Evolutionary conservation across 2,888 invertebrate genomes (phyloP).

Genomic region (Rambutsinella grinnellia): DNA sequence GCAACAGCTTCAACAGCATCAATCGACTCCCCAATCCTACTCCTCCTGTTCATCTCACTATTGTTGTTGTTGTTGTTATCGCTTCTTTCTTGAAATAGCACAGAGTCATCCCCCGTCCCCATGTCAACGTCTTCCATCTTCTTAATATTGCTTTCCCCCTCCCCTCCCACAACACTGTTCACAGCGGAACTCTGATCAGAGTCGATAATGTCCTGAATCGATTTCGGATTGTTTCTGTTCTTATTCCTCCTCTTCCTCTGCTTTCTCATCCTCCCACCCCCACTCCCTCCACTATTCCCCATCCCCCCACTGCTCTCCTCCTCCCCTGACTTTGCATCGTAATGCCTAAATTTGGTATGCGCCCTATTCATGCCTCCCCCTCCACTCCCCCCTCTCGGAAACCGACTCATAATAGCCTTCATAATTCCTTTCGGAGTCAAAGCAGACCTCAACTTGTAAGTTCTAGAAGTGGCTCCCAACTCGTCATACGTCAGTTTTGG

Average conservation of each 20-base stretch:
- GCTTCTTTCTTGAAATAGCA: no score
- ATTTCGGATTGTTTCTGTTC: slow-evolving; percentile 27
- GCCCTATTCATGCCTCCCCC: not conserved
- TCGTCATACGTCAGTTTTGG: slow-evolving; percentile 58
- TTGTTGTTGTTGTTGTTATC: no score
- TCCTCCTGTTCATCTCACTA: no score
- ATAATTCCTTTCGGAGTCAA: slow-evolving; percentile 31
- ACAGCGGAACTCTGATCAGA: slow-evolving; percentile 32
- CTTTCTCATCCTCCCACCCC: not conserved
- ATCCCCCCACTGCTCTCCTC: slow-evolving; percentile 22
- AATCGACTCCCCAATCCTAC: no score
- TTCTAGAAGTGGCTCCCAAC: slow-evolving; percentile 2
- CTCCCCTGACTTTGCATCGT: slow-evolving; percentile 27
- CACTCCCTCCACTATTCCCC: not conserved
- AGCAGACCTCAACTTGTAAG: slow-evolving; percentile 16
- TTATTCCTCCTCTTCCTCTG: slow-evolving; percentile 29
- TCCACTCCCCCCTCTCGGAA: slow-evolving; percentile 19
- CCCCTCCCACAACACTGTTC: no score
- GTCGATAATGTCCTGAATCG: slow-evolving; percentile 48
- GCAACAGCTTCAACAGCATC: not conserved
- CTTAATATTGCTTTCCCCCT: no score
- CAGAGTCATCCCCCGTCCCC: no score
- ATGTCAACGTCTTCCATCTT: no score
- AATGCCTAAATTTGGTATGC: slow-evolving; percentile 45
- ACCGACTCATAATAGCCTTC: slow-evolving; percentile 26